A percentile compares a stretch with the other conserved stretches of the same genome.
Conservation (phyloP, 2,797 vertebrate genomes). For the Tokudaia muenninki region DNA sequence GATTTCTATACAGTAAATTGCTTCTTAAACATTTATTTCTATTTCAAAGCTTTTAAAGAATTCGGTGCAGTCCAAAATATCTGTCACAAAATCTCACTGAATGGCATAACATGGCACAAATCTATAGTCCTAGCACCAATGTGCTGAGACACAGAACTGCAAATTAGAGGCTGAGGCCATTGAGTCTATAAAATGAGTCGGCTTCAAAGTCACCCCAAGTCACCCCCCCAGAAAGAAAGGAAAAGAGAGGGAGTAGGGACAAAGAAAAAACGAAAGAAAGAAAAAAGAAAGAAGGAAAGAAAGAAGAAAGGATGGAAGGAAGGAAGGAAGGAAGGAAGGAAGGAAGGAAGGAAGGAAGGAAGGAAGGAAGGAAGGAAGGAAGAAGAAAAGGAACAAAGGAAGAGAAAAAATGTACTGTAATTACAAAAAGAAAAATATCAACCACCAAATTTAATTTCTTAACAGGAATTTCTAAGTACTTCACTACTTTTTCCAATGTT, state of each 20-base stretch:
- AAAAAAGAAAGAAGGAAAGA: rapidly evolving
- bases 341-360: rapidly evolving
- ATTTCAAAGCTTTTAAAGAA: slow-evolving; percentile 76
- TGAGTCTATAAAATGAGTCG: neutral
- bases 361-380: rapidly evolving
- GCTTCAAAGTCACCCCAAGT: neutral
- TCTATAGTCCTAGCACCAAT: neutral
- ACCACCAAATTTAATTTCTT: slow-evolving; percentile 46
- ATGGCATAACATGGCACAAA: neutral
- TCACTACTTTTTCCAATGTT: neutral
- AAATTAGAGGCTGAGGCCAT: neutral
- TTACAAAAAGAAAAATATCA: slow-evolving; percentile 54
- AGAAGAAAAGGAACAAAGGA: no score
- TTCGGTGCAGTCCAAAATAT: slow-evolving; percentile 56
- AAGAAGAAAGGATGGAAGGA: no score
- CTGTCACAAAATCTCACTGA: slow-evolving; percentile 68
- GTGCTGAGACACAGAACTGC: neutral
- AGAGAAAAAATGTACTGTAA: neutral
- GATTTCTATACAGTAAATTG: slow-evolving; percentile 67
- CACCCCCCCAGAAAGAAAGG: no score
- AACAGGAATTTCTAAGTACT: neutral
- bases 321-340: rapidly evolving
- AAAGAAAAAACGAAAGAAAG: neutral
- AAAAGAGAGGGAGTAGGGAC: no score
- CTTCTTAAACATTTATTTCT: slow-evolving; percentile 75